phyloP scores from a whole-genome alignment of 2,888 invertebrate species.

The Pocota personata region DNA sequence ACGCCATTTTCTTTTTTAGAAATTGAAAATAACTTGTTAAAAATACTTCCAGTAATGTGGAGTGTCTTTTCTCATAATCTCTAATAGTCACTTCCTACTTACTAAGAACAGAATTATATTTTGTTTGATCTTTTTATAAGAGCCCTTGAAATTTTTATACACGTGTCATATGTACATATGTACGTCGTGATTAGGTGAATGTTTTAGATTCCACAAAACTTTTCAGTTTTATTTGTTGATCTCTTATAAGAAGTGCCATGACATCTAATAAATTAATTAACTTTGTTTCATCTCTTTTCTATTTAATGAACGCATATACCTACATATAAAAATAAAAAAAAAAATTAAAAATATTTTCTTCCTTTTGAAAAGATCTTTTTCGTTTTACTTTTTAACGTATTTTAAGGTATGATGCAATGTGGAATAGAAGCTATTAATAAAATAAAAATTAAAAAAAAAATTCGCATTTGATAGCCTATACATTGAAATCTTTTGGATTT shows the following conservation, averaged over 20 bases:
- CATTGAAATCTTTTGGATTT: no score
- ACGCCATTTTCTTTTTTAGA: no score
- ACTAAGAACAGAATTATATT: no score
- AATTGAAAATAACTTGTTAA: no score
- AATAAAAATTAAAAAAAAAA: neutral
- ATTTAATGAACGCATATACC: neutral
- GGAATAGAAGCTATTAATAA: neutral
- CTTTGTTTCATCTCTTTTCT: neutral
- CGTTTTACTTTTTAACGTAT: neutral
- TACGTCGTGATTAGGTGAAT: no score
- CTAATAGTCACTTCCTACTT: no score
- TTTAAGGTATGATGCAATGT: neutral
- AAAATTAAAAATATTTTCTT: neutral
- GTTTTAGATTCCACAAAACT: no score
- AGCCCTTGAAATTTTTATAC: neutral
- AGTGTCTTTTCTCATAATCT: no score
- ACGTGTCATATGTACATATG: neutral
- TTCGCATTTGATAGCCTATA: neutral
- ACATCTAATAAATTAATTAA: neutral
- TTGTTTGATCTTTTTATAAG: neutral
- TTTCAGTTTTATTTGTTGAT: neutral
- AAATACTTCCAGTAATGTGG: no score
- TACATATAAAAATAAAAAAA: no score
- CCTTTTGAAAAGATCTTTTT: neutral
- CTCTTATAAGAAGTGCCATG: neutral